Conservation (phyloP, 2,113 vertebrate species). For the Pristiophorus japonicus region DNA sequence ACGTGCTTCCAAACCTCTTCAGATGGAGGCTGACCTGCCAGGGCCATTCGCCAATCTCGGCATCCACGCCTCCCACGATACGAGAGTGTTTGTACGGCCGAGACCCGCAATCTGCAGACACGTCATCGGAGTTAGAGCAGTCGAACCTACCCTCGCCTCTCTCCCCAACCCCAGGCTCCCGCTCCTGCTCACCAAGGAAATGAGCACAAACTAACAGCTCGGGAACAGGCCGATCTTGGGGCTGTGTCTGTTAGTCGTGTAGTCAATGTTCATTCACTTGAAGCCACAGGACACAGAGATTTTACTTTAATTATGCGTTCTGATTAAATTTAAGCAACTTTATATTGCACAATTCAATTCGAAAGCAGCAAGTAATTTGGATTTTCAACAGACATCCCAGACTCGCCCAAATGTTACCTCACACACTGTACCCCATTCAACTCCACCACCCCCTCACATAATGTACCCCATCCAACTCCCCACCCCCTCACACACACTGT, state of each 20-base stretch:
- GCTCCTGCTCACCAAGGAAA: neutral
- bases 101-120: slow-evolving; percentile 72
- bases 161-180: too few species aligned
- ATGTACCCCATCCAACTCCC: too few species aligned
- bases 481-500: too few species aligned
- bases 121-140: neutral
- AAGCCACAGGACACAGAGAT: neutral
- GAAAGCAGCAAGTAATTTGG: too few species aligned
- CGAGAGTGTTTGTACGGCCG: slow-evolving; percentile 62
- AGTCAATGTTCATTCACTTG: neutral
- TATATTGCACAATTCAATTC: too few species aligned
- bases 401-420: too few species aligned
- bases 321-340: too few species aligned
- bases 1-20: slow-evolving; percentile 63
- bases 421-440: too few species aligned
- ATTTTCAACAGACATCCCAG: too few species aligned
- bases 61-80: slow-evolving; percentile 79
- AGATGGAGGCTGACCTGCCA: slow-evolving; percentile 71
- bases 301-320: too few species aligned
- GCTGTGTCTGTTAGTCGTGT: neutral
- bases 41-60: slow-evolving; percentile 54
- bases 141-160: too few species aligned
- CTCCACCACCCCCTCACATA: too few species aligned
- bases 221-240: neutral
- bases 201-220: neutral